phyloP scores from a whole-genome alignment of 2,888 invertebrate genomes.

The Agonopterix subpropinquella region DNA sequence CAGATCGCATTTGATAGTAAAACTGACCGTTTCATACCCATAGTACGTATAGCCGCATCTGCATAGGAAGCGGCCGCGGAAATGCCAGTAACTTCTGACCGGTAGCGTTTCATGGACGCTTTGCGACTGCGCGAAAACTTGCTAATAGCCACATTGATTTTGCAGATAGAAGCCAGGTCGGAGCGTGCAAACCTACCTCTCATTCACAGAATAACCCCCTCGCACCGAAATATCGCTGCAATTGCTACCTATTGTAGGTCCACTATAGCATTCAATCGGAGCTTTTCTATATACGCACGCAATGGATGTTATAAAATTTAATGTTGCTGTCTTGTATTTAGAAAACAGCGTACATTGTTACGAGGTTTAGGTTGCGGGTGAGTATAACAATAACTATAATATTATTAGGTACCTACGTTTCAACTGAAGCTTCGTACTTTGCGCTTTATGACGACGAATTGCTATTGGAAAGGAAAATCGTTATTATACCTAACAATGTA shows the following conservation, averaged over 20 bases:
- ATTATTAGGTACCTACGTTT: constrained; percentile 60
- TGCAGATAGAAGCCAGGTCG: constrained; percentile 75
- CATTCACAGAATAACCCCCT: constrained; percentile 30
- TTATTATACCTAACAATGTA: constrained; percentile 36
- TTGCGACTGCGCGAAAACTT: constrained; percentile 75
- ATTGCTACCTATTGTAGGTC: constrained; percentile 29
- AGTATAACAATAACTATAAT: constrained; percentile 64
- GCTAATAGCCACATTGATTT: constrained; percentile 76
- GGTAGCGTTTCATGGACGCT: constrained; percentile 51
- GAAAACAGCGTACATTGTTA: constrained; percentile 21
- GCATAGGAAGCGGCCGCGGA: constrained; percentile 30
- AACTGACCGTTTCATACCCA: no score
- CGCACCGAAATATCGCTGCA: constrained; percentile 25
- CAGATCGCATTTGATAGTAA: no score
- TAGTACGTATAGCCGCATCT: constrained; percentile 19
- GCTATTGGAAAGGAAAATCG: constrained; percentile 55
- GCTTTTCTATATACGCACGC: constrained; percentile 23
- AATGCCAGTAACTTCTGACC: constrained; percentile 47
- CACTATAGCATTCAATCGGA: constrained; percentile 17
- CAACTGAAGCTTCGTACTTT: constrained; percentile 54
- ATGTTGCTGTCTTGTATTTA: constrained; percentile 18
- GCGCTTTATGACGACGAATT: constrained; percentile 62
- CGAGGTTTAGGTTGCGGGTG: constrained; percentile 43
- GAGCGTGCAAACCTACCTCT: constrained; percentile 63
- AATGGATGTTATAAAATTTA: constrained; percentile 31